Base-by-base conservation (phyloP, 2,113 vertebrate species). In the Electrona antarctica region DNA sequence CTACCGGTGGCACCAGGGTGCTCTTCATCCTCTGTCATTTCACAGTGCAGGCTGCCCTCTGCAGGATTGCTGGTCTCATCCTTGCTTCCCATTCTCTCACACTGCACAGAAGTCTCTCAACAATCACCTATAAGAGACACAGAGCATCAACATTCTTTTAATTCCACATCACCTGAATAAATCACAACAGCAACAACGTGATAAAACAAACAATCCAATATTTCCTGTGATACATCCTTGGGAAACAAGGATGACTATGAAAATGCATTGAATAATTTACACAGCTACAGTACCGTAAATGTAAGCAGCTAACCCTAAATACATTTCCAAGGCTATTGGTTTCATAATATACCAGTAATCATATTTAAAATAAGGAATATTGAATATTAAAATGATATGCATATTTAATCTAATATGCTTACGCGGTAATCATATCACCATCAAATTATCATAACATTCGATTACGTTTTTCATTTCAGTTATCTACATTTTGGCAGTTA, bases 11-110 rank as follows among this genome's bases (percentile, higher is more conserved):
- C 59, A 33, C 74, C 71, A n/a, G 69, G 66, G 69, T 2, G 10
- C 69, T 78, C 81, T 49, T 70, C 75, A 67, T 89, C 81, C 14
- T 85, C 84, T 0, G 50, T 75, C 80, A 78, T 80, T 64, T 87
- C 85, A 0, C 71, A 71, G 33, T 21, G 77, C 75, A 68, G 68
- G 54, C 52, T 66, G 65, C 89, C 83, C 41, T 82, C 80, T 14
- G 21, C 60, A 28, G 85, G 50, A 77, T 75, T 79, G 67, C 50
- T 80, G 67, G 71, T 89, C 64, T 89, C 80, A 1, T 90, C 82
- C 64, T 90, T 86, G 73, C 84, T 92, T 78, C 89, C 89, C 89
- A 92, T 92, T 82, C 70, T 86, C 48, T 64, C 29, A 8, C 28
- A 64, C 73, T 54, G 51, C 67, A 73, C 80, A 9, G 64, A 85